Evolutionary conservation across 2,113 vertebrate genomes (phyloP).

Genomic region (Colossoma macropomum): DNA sequence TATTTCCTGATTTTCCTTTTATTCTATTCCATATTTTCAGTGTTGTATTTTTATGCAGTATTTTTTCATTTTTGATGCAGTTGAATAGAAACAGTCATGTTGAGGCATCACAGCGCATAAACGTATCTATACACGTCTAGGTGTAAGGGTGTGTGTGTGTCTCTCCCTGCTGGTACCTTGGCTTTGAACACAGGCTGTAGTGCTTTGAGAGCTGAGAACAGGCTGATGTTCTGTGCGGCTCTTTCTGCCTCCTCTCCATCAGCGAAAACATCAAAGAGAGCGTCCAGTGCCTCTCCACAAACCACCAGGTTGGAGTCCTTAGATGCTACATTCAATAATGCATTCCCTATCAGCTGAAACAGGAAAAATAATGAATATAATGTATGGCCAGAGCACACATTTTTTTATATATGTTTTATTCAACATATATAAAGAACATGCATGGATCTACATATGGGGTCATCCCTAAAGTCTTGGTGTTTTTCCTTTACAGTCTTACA

Average conservation of each 20-base stretch:
- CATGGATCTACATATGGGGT: no score
- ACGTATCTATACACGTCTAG: not conserved
- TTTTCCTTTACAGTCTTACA: no score
- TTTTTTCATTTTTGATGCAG: no score
- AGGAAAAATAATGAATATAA: not conserved
- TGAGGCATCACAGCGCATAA: not conserved
- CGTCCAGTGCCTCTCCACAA: conserved; percentile 91
- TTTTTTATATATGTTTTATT: no score
- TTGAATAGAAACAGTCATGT: no score
- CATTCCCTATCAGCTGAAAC: conserved; percentile 88
- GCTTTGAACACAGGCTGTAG: conserved; percentile 91
- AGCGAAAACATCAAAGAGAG: conserved; percentile 94
- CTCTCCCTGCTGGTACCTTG: conserved; percentile 79
- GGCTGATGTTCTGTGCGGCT: conserved; percentile 83
- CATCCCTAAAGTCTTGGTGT: no score
- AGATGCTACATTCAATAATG: conserved; percentile 86
- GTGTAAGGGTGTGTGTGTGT: conserved; percentile 14
- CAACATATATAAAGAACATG: not conserved
- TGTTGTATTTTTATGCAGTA: no score
- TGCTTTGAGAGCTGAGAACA: conserved; percentile 85
- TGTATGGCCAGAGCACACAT: not conserved
- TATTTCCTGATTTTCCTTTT: no score
- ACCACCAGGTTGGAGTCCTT: conserved; percentile 89
- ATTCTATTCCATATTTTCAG: no score
- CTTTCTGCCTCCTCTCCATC: conserved; percentile 90